Evolutionary conservation across 1,140 invertebrate species (phyloP).

Genomic region (Oncopeltus fasciatus): DNA sequence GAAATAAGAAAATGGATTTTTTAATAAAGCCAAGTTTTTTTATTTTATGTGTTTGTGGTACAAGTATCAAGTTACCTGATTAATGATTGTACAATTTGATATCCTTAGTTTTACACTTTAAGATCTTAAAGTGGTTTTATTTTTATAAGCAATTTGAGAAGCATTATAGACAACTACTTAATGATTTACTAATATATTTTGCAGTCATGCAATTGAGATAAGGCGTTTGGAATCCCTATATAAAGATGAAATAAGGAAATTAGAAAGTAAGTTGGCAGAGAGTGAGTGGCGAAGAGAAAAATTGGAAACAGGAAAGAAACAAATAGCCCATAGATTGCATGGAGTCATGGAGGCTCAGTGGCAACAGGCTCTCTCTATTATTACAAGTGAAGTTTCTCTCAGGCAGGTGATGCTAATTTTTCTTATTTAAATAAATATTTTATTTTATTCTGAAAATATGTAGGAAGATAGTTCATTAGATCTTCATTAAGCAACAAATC

Average conservation of each 20-base stretch:
- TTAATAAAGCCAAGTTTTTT: too few relatives aligned
- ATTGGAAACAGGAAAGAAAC: constrained; percentile 33
- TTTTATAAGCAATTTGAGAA: too few relatives aligned
- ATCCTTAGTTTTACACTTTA: too few relatives aligned
- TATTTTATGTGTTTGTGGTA: too few relatives aligned
- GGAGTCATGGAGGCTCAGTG: constrained; percentile 64
- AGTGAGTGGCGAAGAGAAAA: constrained; percentile 16
- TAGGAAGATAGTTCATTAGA: too few relatives aligned
- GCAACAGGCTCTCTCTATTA: constrained; percentile 56
- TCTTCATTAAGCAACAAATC: too few relatives aligned
- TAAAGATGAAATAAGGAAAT: constrained; percentile 53
- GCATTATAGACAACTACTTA: too few relatives aligned
- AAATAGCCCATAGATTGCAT: constrained; percentile 56
- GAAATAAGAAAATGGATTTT: too few relatives aligned
- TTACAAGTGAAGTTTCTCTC: constrained; percentile 29
- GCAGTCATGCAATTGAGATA: constrained; percentile 53
- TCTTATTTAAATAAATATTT: not conserved
- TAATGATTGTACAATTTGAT: too few relatives aligned
- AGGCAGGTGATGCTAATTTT: constrained; percentile 8
- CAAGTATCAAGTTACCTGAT: too few relatives aligned
- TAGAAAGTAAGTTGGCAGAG: constrained; percentile 48
- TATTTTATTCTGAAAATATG: not conserved
- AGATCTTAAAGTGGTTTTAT: too few relatives aligned
- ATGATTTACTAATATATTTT: constrained; percentile 24
- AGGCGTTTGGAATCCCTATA: constrained; percentile 62